These are phyloP conservation scores for Eunapius fragilis DNA, from an alignment of 37 sponge, comb jelly and placozoan species.

Conservation along the genomic window DNA sequence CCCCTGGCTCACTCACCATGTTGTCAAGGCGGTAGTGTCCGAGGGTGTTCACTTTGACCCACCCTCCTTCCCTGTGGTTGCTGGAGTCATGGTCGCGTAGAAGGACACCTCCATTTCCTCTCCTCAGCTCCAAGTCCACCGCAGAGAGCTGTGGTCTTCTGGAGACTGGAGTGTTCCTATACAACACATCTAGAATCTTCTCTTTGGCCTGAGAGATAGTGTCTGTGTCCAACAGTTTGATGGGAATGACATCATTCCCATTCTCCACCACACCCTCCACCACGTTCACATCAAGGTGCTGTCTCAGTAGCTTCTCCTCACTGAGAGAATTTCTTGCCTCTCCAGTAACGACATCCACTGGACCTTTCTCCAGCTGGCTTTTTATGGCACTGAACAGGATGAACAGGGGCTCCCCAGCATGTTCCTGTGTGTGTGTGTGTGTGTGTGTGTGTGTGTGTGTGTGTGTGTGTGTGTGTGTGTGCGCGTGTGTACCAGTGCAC, in stretches of 20 bases:
- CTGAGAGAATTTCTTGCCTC: constrained; percentile 86
- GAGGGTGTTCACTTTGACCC: constrained; percentile 93
- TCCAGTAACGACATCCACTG: constrained; percentile 93
- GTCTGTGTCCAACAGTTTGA: constrained; percentile 94
- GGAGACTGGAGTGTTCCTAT: constrained; percentile 67
- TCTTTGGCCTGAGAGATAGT: constrained; percentile 95
- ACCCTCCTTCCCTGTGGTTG: constrained; percentile 79
- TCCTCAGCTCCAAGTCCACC: constrained; percentile 58
- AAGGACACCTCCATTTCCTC: constrained; percentile 26
- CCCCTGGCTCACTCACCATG: constrained; percentile 71
- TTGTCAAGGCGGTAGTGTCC: constrained; percentile 84
- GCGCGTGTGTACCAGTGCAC: not conserved
- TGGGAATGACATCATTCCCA: constrained; percentile 55
- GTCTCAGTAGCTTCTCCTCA: constrained; percentile 94
- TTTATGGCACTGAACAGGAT: constrained; percentile 88
- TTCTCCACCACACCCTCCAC: constrained; percentile 73
- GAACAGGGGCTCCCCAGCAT: constrained; percentile 83
- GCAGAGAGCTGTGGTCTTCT: constrained; percentile 62
- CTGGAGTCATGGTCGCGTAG: constrained; percentile 87
- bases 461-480: not conserved
- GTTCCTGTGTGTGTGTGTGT: constrained; percentile 58
- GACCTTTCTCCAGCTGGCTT: constrained; percentile 95
- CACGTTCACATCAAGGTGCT: constrained; percentile 79
- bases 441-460: not conserved
- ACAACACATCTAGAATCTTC: constrained; percentile 86